Evolutionary conservation across 2,888 invertebrate species (phyloP), one percentile per base, ranked within the genome.

Genomic region (Cantharis rufa): DNA sequence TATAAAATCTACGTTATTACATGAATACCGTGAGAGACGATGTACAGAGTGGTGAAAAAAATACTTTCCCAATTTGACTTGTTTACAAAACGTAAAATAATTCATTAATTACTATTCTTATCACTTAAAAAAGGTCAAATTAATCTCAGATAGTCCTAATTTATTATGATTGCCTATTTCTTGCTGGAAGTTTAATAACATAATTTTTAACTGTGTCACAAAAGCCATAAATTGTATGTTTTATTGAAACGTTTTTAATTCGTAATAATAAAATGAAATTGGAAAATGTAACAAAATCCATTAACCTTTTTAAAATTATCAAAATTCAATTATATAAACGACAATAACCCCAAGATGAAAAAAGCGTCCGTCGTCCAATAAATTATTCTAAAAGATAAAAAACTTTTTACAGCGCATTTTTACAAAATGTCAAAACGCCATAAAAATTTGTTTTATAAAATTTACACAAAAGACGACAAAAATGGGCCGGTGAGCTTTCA

Each of bases 121-220:
- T 69, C 28, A 71, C 24, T 16, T 18, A 84, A 82, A 82, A 80
- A 70, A 79, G 84, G 84, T 84, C 84, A 84, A 84, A 80, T 84
- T 83, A 84, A 84, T 84, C 85, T 83, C 76, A 84, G 85, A 85
- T 85, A 84, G 83, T 63, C 24, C 81, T 81, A 48, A 83, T 83
- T 83, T 83, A 83, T 82, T 76, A 77, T 80, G 79, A 82, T 81
- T 77, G 74, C 75, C 73, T 80, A 77, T 79, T 79, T 71, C 79
- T 80, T 76, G 75, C 74, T 76, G 70, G 62, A 48, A 75, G 75
- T 74, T 48, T 75, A 75, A 79, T 70, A 72, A 66, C 72, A 71
- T 72, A 79, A 74, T 74, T 76, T 76, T 76, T 66, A 76, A 76
- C 71, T 75, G 75, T 75, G 75, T 75, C 75, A 71, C 61, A 71